These are phyloP conservation scores for Protonibea diacanthus DNA, from an alignment of 2,797 vertebrate species.

Conservation along the genomic window DNA sequence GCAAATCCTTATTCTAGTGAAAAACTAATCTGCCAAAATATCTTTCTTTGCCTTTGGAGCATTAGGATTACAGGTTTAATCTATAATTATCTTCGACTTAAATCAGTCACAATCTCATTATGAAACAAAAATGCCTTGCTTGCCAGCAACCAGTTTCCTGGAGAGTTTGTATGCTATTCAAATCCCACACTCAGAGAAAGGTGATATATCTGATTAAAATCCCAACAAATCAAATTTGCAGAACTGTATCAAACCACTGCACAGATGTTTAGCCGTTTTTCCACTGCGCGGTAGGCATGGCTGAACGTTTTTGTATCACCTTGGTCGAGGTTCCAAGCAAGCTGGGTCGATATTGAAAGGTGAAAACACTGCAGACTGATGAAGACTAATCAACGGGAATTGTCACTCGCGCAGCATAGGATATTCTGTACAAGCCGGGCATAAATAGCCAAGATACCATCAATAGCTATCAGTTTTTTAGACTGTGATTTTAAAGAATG, in stretches of 20 bases:
- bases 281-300: too few species aligned
- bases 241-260: conserved; percentile 4
- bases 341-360: too few species aligned
- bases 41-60: conserved; percentile 66
- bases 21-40: conserved; percentile 64
- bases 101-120: conserved; percentile 75
- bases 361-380: too few species aligned
- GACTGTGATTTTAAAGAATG: too few species aligned
- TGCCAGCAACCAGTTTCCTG: conserved; percentile 44
- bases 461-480: too few species aligned
- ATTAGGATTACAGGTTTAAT: conserved; percentile 77
- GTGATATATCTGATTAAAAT: conserved; percentile 53
- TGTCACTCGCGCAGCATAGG: too few species aligned
- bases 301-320: too few species aligned
- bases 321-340: too few species aligned
- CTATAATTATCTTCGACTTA: conserved; percentile 75
- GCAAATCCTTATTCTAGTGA: conserved; percentile 49
- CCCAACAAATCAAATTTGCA: conserved; percentile 56
- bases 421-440: too few species aligned
- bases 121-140: conserved; percentile 53
- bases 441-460: too few species aligned
- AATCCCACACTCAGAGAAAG: conserved; percentile 33
- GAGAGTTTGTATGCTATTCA: conserved; percentile 41
- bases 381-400: too few species aligned
- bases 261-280: background rate